These are phyloP conservation scores for Crocidura indochinensis DNA, from an alignment of 2,797 vertebrate genomes.

Conservation along the genomic window DNA sequence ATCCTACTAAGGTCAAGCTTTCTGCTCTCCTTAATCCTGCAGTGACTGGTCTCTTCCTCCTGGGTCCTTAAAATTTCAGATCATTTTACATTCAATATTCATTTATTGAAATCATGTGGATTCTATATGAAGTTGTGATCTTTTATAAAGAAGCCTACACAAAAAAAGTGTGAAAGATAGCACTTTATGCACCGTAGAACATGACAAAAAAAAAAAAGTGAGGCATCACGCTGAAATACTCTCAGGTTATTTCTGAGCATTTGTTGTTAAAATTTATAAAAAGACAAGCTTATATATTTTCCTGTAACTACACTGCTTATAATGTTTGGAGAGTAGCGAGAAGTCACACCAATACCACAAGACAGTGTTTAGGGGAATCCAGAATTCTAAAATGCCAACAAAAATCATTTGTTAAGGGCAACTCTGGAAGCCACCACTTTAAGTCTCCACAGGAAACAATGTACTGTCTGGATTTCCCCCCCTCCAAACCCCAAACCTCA, in stretches of 20 bases:
- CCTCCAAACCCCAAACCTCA: too few relatives aligned
- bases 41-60: background rate
- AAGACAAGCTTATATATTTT: slow-evolving; percentile 39
- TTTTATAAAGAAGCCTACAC: slow-evolving; percentile 9
- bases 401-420: background rate
- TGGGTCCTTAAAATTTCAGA: background rate
- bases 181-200: slow-evolving; percentile 29
- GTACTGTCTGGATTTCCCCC: background rate
- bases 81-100: slow-evolving; percentile 53
- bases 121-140: slow-evolving; percentile 29
- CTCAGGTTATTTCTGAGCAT: slow-evolving; percentile 5
- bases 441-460: background rate
- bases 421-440: background rate
- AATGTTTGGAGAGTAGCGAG: background rate
- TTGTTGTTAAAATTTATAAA: background rate
- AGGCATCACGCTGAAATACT: slow-evolving; percentile 8
- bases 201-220: background rate
- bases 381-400: slow-evolving; percentile 37
- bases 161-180: background rate
- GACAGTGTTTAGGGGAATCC: background rate
- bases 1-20: background rate
- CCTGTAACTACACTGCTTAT: slow-evolving; percentile 2
- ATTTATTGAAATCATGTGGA: slow-evolving; percentile 24
- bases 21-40: background rate
- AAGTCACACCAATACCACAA: background rate